Evolutionary conservation across 1,140 invertebrate genomes (phyloP), one percentile per base, ranked within the genome.

Genomic region (Ephestia elutella): DNA sequence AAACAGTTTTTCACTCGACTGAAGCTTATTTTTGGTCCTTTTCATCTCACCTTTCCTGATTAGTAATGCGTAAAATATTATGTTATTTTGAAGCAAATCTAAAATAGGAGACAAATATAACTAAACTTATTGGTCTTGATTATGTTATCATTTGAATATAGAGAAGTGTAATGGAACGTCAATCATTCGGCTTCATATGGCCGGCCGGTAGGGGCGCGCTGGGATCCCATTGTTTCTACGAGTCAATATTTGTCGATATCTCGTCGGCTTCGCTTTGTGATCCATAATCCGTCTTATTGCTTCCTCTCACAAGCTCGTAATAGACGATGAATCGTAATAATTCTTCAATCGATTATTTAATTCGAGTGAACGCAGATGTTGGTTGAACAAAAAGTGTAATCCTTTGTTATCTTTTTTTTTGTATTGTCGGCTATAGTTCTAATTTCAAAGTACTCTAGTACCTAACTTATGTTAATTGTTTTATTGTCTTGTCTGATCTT

Each of bases 241-340:
- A 82, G 81, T 86, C 86, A 86, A 88, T 88, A 86, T 88, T 88
- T 86, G 79, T 79, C 73, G 71, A 72, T 65, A 53, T 61, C 65
- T 74, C 58, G 81, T 72, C 83, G 80, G 82, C 78, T 49, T 67
- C 65, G 61, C 80, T 88, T 87, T 86, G 82, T 80, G 72, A 49
- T 66, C 63, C 63, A 59, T 80, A 82, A 84, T 86, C 73, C 79
- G 71, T 65, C 73, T 66, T 67, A 76, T 70, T 70, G 75, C 72
- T 77, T 69, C 73, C 71, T 80, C 63, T 74, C 63, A 68, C 78
- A 70, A 71, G 68, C 75, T 76, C 73, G 71, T 68, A 73, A 71
- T 64, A 69, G 73, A 78, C 73, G 76, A 86, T 88, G 86, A 88
- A 82, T 88, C 73, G 82, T 82, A 84, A 86, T 86, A 86, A 86